Evolutionary conservation across 2,888 invertebrate genomes (phyloP), one percentile per base, ranked within the genome.

Genomic region (Camponotus fellah): DNA sequence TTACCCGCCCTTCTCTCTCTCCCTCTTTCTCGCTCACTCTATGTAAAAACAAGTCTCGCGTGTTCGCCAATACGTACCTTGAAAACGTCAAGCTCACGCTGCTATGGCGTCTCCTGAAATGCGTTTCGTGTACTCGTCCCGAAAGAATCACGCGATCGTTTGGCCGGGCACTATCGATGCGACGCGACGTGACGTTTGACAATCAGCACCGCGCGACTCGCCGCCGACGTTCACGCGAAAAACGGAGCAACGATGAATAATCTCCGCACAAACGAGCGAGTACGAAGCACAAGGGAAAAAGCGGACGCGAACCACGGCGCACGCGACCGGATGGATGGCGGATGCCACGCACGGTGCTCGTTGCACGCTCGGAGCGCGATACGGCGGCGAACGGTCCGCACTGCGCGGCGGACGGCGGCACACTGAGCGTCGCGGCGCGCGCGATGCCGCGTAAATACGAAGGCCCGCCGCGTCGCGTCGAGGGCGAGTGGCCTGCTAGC

Each of bases 11-110:
- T 0, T 26, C 37, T n/a, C 3, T 46, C 32, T 17, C n/a, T 0
- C 21, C 14, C 26, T 9, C 37, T 34, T 34, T 37, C 10, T 0
- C 9, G 14, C n/a, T 66, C 34, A 8, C 8, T 12, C 17, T 5
- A 3, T 2, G n/a, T 53, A n/a, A 53, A 68, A 5, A 1, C n/a
- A 4, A 49, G 21, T 37, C 10, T 43, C 32, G 43, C 77, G 10
- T 32, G 8, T 58, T 43, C 9, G 49, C 34, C 14, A 49, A n/a
- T 66, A 60, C 81, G 64, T 86, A 89, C 89, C 89, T 89, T 62
- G 88, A 34, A 64, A 76, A 88, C 88, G 85, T 90, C 80, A 83
- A 82, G 17, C 84, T 79, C 88, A 84, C 68, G 65, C 84, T 86
- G 62, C 84, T 86, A 86, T 86, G 90, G 83, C 86, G 85, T 82